Conservation (phyloP, 2,888 invertebrate species). For the Aporophyla nigra region DNA sequence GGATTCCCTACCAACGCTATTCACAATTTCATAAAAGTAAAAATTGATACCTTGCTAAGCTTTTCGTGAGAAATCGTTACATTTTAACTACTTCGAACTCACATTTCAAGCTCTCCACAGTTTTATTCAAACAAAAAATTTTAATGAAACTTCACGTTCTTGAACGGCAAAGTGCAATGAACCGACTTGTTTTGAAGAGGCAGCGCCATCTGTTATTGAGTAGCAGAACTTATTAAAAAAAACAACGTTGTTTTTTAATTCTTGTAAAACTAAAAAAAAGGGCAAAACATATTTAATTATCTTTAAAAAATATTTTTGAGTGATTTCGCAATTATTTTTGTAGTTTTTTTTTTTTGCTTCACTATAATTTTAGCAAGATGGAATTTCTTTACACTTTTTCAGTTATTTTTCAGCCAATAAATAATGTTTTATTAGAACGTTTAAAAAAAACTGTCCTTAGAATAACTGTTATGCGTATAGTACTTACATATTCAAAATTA, state of each 20-base stretch:
- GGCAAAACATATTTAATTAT: background rate
- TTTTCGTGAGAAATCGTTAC: constrained; percentile 30
- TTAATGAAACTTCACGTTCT: constrained; percentile 43
- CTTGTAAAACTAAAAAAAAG: background rate
- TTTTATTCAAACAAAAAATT: constrained; percentile 35
- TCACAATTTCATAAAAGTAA: constrained; percentile 19
- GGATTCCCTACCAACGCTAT: background rate
- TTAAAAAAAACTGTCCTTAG: fast-evolving
- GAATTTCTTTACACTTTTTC: background rate
- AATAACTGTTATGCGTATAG: fast-evolving
- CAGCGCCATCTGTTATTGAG: constrained; percentile 79
- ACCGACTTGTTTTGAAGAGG: constrained; percentile 26
- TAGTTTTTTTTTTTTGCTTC: background rate
- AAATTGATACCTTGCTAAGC: background rate
- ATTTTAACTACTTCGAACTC: constrained; percentile 19
- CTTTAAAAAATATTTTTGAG: no score
- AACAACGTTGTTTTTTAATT: background rate
- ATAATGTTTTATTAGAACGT: no score
- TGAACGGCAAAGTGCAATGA: constrained; percentile 49
- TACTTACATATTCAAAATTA: background rate
- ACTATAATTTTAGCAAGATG: background rate
- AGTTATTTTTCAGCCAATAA: fast-evolving
- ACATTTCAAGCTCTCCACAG: constrained; percentile 25
- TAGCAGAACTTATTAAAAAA: constrained; percentile 66
- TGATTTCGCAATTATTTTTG: fast-evolving